Conservation (phyloP, 2,113 vertebrate species). For the Perccottus glenii region DNA sequence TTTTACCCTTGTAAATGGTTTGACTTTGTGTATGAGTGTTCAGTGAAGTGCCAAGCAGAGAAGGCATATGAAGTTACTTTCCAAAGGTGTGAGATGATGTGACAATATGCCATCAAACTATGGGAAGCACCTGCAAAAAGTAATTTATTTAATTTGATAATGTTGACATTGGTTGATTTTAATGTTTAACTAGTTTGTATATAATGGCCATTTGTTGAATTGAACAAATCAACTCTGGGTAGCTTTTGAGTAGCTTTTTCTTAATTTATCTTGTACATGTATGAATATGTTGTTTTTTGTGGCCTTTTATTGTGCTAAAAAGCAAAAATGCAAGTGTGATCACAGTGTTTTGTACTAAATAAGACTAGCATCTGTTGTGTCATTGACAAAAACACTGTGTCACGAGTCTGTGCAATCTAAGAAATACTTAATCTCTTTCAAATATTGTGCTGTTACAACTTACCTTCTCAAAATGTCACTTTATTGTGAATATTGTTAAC, state of each 20-base stretch:
- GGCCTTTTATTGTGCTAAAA: constrained; percentile 61
- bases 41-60: constrained; percentile 68
- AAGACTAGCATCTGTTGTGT: constrained; percentile 46
- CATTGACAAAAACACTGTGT: constrained; percentile 48
- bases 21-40: constrained; percentile 36
- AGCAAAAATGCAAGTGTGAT: constrained; percentile 52
- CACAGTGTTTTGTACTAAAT: constrained; percentile 22
- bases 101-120: constrained; percentile 27
- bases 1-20: constrained; percentile 21
- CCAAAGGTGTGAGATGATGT: constrained; percentile 37
- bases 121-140: constrained; percentile 61
- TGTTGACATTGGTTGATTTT: constrained; percentile 55
- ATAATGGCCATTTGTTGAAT: constrained; percentile 63
- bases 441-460: constrained; percentile 38
- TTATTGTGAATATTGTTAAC: constrained; percentile 50
- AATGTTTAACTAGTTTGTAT: constrained; percentile 70
- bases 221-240: constrained; percentile 53
- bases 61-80: constrained; percentile 55
- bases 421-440: constrained; percentile 26
- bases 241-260: constrained; percentile 70
- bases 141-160: constrained; percentile 73
- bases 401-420: constrained; percentile 54
- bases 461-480: constrained; percentile 46
- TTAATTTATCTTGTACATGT: constrained; percentile 57
- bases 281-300: constrained; percentile 46